Base-by-base conservation (phyloP, 2,888 invertebrate species). In the Campoletis raptor region DNA sequence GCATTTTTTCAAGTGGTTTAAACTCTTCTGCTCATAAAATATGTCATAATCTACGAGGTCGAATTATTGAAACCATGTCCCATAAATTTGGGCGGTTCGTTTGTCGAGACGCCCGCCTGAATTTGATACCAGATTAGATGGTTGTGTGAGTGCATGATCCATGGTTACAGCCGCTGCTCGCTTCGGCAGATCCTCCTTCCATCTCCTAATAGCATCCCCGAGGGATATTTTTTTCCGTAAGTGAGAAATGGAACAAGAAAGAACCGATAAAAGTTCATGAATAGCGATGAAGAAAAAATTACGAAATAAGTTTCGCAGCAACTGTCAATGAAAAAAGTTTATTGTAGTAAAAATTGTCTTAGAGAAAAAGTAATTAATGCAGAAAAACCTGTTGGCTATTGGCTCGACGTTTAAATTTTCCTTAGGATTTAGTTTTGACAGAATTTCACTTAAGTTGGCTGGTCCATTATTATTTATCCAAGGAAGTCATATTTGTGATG, bases 81-180 rank as follows among this genome's bases (percentile, higher is more conserved):
- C 24, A 81, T 81, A 81, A 85, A 81, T 81, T 73, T 74, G 57
- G 40, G 21, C 42, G 24, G 18, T 79, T 66, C 81, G 69, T 81
- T 66, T 76, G 52, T n/a, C 42, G 54, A 36, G 18, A 66, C 24
- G 42, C 77, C 12, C 42, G 72, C 48, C 42, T 61, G 77, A 76
- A 81, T 70, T 77, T 77, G 70, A 77, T 81, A 57, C 70, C 30
- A 42, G 70, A 48, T 48, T 85, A 81, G 52, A 81, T 81, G 64
- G 57, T 9, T 40, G 67, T 67, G 78, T 54, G 40, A n/a, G 57
- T 57, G 76, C 81, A 81, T 81, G 85, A 81, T 85, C 81, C 85
- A 81, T 77, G 70, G 76, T 45, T 37, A 30, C 70, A 80, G 85
- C 73, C 79, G 81, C 72, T 45, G 70, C 15, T 40, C 76, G 70